Conservation (phyloP, 1,140 invertebrate species). For the Drosophila nasuta region DNA sequence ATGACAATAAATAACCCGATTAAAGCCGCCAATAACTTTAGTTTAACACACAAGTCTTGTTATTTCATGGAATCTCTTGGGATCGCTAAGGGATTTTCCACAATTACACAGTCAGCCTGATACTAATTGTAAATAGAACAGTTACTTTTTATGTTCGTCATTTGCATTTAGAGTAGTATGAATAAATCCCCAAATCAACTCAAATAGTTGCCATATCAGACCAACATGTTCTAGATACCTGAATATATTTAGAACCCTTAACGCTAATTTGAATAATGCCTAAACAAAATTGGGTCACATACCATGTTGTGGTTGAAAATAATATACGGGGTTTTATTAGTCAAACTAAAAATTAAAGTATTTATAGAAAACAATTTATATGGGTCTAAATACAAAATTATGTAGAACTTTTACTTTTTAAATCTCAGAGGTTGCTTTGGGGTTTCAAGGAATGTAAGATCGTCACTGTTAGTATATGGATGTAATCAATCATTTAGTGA, state of each 20-base stretch:
- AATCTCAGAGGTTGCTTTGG: not conserved
- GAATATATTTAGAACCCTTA: not conserved
- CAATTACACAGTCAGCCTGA: constrained; percentile 12
- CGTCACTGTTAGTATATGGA: not conserved
- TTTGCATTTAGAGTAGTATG: constrained; percentile 22
- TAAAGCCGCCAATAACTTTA: not conserved
- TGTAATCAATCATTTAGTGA: not conserved
- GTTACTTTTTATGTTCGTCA: constrained; percentile 7
- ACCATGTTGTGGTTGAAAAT: not conserved
- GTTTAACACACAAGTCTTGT: not conserved
- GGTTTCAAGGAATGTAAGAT: not conserved
- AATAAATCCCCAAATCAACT: constrained; percentile 5
- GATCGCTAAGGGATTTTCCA: constrained; percentile 8
- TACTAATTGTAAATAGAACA: constrained; percentile 21
- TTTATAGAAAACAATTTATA: too few relatives aligned
- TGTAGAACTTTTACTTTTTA: too few relatives aligned
- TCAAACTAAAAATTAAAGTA: not conserved
- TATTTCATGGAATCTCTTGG: not conserved
- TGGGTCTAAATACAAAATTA: too few relatives aligned
- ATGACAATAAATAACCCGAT: constrained; percentile 18
- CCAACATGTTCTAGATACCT: constrained; percentile 6
- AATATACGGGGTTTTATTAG: not conserved
- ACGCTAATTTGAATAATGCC: not conserved
- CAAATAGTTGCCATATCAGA: not conserved
- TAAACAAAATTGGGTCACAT: not conserved